Evolutionary conservation across 2,113 vertebrate species (phyloP), one percentile per base, ranked within the genome.

Genomic region (Delphinus delphis): DNA sequence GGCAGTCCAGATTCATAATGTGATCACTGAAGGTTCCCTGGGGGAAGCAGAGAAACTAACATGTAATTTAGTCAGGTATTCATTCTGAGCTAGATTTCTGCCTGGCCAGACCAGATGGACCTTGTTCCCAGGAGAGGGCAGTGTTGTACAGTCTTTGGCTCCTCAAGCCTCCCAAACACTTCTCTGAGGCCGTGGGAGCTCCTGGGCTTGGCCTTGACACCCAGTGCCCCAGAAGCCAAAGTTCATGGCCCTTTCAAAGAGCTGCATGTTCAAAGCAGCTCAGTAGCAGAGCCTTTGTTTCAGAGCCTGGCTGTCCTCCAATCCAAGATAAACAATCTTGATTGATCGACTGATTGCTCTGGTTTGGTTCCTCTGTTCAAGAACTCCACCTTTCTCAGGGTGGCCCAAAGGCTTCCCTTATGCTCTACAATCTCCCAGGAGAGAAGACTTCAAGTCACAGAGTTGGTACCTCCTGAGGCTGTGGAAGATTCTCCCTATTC

Each of bases 101-200:
- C 86, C 71, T 79, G 63, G 47, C 18, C 31, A 62, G 55, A n/a
- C 70, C 18, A 41, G 47, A 77, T 7, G 41, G 50, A 55, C 8
- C 63, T 71, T 73, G 68, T 63, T 95, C 97, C 97, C 97, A 96
- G 97, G 83, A 97, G 97, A 65, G 94, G 97, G 96, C 97, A 94
- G 96, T 94, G 80, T 97, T 96, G 94, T 25, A 76, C 31, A 96
- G 81, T n/a, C 67, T 79, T 68, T 93, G 86, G 50, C 70, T 77
- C 38, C 4, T 44, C 36, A 15, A 71, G 23, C 21, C 38, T 96
- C 31, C 79, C 31, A 47, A 13, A 60, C 8, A 23, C 55, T 82
- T 47, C 17, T 41, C 47, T 8, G 67, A 84, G 76, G n/a, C 47
- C 53, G 20, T 65, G 58, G 65, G 67, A 77, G 47, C n/a, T 20